These are phyloP conservation scores for Bombyx huttoni DNA, from an alignment of 2,888 invertebrate species.

Conservation along the genomic window DNA sequence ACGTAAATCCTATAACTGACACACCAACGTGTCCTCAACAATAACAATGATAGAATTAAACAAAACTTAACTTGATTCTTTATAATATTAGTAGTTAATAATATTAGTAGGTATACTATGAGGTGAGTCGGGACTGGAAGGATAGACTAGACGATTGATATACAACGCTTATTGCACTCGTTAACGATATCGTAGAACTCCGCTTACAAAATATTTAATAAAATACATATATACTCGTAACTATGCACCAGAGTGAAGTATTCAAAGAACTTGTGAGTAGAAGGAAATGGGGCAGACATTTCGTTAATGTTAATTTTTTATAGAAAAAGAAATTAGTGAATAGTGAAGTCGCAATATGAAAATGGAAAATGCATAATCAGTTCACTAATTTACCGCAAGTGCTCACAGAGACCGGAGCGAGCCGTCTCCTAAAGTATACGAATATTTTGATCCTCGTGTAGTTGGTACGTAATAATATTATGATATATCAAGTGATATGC, in stretches of 20 bases:
- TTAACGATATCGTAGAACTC: background rate
- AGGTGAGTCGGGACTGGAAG: slow-evolving; percentile 6
- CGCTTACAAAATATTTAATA: background rate
- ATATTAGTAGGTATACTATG: background rate
- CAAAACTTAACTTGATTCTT: slow-evolving; percentile 9
- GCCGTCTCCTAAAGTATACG: slow-evolving; percentile 30
- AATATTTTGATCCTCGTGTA: background rate
- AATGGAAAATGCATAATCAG: background rate
- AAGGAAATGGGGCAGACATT: too few relatives aligned
- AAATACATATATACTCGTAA: too few relatives aligned
- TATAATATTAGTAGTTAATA: too few relatives aligned
- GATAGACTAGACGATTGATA: slow-evolving; percentile 14
- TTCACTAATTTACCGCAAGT: slow-evolving; percentile 2
- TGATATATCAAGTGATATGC: slow-evolving; percentile 38
- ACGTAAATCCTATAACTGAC: background rate
- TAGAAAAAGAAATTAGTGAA: background rate
- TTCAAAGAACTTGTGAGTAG: too few relatives aligned
- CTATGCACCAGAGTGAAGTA: too few relatives aligned
- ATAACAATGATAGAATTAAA: slow-evolving; percentile 2
- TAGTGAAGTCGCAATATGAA: background rate
- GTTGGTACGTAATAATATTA: background rate
- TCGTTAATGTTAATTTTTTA: too few relatives aligned
- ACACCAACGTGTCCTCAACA: background rate
- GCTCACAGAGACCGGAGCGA: slow-evolving; percentile 26
- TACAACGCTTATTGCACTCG: slow-evolving; percentile 14